Conservation (phyloP, 2,113 vertebrate genomes). For the Tichodroma muraria region DNA sequence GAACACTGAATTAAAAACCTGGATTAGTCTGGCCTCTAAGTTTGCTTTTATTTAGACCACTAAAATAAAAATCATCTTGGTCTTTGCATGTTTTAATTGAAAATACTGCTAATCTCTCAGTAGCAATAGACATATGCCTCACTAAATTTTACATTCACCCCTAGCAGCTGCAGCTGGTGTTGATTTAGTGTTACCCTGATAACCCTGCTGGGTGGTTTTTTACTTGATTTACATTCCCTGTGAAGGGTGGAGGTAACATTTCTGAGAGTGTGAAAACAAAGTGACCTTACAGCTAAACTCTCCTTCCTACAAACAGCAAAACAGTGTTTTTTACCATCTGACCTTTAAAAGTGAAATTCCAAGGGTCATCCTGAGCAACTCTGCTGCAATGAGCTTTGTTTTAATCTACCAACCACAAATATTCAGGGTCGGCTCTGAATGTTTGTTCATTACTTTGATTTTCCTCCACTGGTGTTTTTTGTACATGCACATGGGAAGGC, state of each 20-base stretch:
- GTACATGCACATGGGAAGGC: accelerated
- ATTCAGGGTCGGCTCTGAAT: neutral
- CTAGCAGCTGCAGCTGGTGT: slow-evolving; percentile 28
- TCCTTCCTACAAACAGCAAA: neutral
- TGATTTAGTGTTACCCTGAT: slow-evolving; percentile 59
- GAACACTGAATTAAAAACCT: neutral
- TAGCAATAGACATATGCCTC: slow-evolving; percentile 19
- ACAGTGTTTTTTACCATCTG: neutral
- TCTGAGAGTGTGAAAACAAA: slow-evolving; percentile 32
- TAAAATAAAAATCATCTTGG: neutral
- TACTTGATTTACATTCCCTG: slow-evolving; percentile 47
- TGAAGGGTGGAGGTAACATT: slow-evolving; percentile 36
- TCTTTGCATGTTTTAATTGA: slow-evolving; percentile 21
- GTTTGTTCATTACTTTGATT: neutral
- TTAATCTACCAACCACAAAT: neutral
- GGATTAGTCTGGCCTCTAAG: neutral
- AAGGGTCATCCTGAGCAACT: neutral
- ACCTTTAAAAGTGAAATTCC: slow-evolving; percentile 21
- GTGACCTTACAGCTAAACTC: slow-evolving; percentile 43
- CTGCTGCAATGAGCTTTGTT: neutral
- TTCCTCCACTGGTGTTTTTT: neutral
- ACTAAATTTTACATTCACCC: slow-evolving; percentile 31
- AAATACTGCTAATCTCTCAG: neutral
- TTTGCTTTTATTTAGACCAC: neutral
- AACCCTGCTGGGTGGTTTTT: slow-evolving; percentile 53